Evolutionary conservation across 2,113 vertebrate genomes (phyloP).

Genomic region (Thunnus maccoyii): DNA sequence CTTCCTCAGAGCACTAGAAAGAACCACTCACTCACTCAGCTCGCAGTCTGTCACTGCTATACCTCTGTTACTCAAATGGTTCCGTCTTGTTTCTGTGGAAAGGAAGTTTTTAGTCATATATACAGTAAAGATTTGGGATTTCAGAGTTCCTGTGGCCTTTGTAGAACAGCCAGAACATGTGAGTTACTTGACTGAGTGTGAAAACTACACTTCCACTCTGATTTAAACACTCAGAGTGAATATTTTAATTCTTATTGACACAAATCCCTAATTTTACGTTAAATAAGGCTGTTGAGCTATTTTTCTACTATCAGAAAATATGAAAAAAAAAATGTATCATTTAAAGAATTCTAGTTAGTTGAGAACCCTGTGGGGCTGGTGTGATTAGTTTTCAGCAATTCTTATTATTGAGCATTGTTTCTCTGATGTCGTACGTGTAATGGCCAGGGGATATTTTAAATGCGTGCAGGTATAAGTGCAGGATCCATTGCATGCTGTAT

Average conservation of each 20-base stretch:
- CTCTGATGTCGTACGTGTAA: slow-evolving; percentile 65
- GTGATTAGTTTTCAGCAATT: slow-evolving; percentile 66
- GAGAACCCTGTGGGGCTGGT: slow-evolving; percentile 59
- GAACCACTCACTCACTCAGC: slow-evolving; percentile 63
- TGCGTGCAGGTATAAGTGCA: slow-evolving; percentile 61
- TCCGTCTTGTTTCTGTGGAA: slow-evolving; percentile 69
- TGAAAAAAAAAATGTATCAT: slow-evolving; percentile 61
- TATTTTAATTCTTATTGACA: slow-evolving; percentile 69
- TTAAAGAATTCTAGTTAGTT: slow-evolving; percentile 66
- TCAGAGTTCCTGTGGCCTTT: slow-evolving; percentile 78
- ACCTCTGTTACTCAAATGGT: slow-evolving; percentile 70
- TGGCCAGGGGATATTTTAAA: slow-evolving; percentile 62
- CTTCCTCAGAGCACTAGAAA: slow-evolving; percentile 64
- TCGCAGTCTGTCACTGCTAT: slow-evolving; percentile 68
- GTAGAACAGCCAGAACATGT: slow-evolving; percentile 74
- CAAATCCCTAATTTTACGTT: slow-evolving; percentile 68
- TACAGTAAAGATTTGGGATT: slow-evolving; percentile 66
- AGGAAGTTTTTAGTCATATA: slow-evolving; percentile 63
- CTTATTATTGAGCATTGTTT: slow-evolving; percentile 64
- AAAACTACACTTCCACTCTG: slow-evolving; percentile 68
- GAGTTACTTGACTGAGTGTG: slow-evolving; percentile 72
- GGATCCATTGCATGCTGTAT: slow-evolving; percentile 79
- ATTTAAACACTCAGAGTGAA: slow-evolving; percentile 51
- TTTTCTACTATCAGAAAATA: slow-evolving; percentile 79
- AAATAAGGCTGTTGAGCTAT: slow-evolving; percentile 73